Percentiles rank a stretch among this genome's conserved stretches.
phyloP scores from a whole-genome alignment of 2,888 invertebrate species.

The Chrysina gloriosa region DNA sequence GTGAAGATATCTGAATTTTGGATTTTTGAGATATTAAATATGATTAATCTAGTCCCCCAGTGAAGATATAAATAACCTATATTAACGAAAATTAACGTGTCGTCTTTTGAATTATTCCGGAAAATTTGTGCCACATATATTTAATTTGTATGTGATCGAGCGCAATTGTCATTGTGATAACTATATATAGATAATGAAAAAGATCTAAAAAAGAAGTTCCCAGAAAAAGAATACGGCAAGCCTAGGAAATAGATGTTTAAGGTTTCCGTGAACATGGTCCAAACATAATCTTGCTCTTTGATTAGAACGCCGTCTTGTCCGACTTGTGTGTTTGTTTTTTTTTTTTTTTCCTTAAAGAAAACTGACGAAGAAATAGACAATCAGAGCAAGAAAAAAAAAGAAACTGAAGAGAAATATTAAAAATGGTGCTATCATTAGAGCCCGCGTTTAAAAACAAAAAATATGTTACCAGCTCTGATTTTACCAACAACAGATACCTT shows the following conservation, averaged over 20 bases:
- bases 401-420: not conserved
- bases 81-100: not conserved
- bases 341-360: too few species aligned
- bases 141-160: not conserved
- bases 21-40: not conserved
- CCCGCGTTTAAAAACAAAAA: not conserved
- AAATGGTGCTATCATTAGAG: constrained; percentile 13
- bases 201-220: too few species aligned
- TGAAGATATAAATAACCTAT: not conserved
- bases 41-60: not conserved
- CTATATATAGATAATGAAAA: constrained; percentile 4
- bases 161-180: constrained; percentile 6
- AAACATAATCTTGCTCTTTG: not conserved
- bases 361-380: too few species aligned
- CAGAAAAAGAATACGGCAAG: not conserved
- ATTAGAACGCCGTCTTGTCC: not conserved
- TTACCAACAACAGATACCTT: not conserved
- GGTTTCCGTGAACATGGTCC: not conserved
- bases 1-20: not conserved
- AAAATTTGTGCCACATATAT: not conserved
- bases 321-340: too few species aligned
- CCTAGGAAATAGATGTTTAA: not conserved
- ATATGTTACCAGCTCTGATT: not conserved
- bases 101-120: not conserved
- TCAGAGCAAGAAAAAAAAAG: constrained; percentile 8